Base-by-base conservation (phyloP, 2,113 vertebrate species). In the Proterorhinus semilunaris region DNA sequence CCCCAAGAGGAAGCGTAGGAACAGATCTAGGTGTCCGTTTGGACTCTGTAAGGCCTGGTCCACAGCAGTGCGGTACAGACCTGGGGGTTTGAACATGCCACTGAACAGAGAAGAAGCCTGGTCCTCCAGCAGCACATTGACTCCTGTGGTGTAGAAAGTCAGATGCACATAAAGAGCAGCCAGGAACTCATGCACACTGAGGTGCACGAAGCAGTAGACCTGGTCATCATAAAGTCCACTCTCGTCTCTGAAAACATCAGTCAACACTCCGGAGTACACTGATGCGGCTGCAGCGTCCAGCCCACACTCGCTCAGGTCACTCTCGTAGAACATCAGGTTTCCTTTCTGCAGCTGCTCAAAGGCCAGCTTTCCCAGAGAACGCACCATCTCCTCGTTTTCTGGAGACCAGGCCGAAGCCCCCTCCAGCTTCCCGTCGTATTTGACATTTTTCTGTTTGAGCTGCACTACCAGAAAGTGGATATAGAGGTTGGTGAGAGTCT, bases 81-180 rank as follows among this genome's bases (percentile, higher is more conserved):
- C 15, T 15, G 6, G 62, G 3, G 52, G 10, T 50, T 72, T 69
- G 1, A 70, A 51, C 9, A 69, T 2, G 10, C 4, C 59, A 51
- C 53, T 13, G 43, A 17, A 7, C 6, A 4, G 5, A 0, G 44
- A 59, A 47, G 46, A 10, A 47, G 50, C 1, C 48, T 50, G 10
- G 13, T 66, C 10, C 2, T 68, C 52, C 61, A 47, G 10, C 67
- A 83, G n/a, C 49, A 71, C 66, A 2, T 76, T 83, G 58, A 68
- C 6, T 0, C 65, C 78, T 72, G 74, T 69, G 16, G 54, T 77
- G 21, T 43, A 59, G 62, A 80, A 83, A 0, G 61, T 74, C 65
- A 46, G 71, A 72, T 83, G 77, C 27, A 80, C 81, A 42, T 83
- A 51, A 74, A 83, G 74, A 77, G 81, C 77, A 75, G 81, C 81